These are phyloP conservation scores for Ataeniobius toweri DNA, from an alignment of 2,797 vertebrate species.

Conservation along the genomic window DNA sequence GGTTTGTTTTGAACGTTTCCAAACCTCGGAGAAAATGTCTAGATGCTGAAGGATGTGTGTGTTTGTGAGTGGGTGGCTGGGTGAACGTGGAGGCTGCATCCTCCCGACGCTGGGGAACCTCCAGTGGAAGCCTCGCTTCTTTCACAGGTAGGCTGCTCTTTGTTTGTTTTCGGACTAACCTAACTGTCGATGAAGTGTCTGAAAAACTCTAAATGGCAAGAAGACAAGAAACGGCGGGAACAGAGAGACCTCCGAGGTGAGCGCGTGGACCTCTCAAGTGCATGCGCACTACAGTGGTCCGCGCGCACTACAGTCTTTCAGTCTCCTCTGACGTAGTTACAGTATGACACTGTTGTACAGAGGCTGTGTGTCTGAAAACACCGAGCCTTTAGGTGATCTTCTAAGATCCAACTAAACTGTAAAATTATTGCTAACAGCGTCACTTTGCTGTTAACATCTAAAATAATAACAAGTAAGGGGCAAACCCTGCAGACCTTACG, in stretches of 20 bases:
- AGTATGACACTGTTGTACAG: background rate
- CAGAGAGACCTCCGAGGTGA: conserved; percentile 33
- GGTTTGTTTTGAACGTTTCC: conserved; percentile 66
- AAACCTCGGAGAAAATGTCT: conserved; percentile 62
- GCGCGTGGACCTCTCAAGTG: conserved; percentile 39
- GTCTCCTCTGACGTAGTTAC: conserved; percentile 8
- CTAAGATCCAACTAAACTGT: background rate
- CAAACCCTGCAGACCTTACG: background rate
- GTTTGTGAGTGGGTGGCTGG: conserved; percentile 3
- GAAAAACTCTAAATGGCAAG: conserved; percentile 17
- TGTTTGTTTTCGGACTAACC: conserved; percentile 13
- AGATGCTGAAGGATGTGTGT: conserved; percentile 47
- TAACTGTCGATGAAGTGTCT: conserved; percentile 4
- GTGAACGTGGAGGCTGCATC: conserved; percentile 9
- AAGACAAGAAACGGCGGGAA: conserved; percentile 7
- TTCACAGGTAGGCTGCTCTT: conserved; percentile 51
- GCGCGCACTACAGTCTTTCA: conserved; percentile 10
- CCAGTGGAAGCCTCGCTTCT: conserved; percentile 39
- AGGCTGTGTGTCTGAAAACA: background rate
- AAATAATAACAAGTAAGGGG: background rate
- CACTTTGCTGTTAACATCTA: background rate
- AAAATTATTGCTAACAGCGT: background rate
- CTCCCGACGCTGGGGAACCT: conserved; percentile 40
- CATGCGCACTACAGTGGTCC: conserved; percentile 41
- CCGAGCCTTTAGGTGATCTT: background rate